A percentile compares a stretch with the other conserved stretches of the same genome.
Conservation (phyloP, 2,888 invertebrate species). For the Leptodirus hochenwartii region DNA sequence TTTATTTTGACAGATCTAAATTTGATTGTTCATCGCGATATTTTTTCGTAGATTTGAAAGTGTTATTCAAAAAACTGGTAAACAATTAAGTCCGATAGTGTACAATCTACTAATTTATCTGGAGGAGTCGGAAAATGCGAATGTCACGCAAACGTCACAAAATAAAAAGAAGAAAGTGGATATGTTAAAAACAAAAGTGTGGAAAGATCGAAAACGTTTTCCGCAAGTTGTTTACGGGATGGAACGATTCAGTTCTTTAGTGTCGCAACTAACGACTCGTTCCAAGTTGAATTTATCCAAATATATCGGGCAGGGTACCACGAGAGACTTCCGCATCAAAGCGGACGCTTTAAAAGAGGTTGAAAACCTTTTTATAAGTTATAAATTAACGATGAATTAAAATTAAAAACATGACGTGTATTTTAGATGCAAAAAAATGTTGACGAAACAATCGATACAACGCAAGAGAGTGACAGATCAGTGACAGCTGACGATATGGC, state of each 20-base stretch:
- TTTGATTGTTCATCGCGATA: too few species aligned
- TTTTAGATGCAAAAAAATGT: too few species aligned
- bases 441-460: too few species aligned
- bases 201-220: constrained; percentile 41
- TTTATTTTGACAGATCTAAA: too few species aligned
- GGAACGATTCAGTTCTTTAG: constrained; percentile 41
- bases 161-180: constrained; percentile 21
- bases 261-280: constrained; percentile 38
- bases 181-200: constrained; percentile 29
- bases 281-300: constrained; percentile 35
- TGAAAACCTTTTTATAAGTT: too few species aligned
- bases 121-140: constrained; percentile 26
- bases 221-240: constrained; percentile 45
- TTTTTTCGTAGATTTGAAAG: constrained; percentile 31
- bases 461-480: too few species aligned
- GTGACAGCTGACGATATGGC: too few species aligned
- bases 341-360: too few species aligned
- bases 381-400: too few species aligned
- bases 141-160: constrained; percentile 11
- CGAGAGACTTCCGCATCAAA: constrained; percentile 49
- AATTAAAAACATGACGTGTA: too few species aligned
- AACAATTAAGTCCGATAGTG: constrained; percentile 33
- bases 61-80: constrained; percentile 38
- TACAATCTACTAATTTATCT: constrained; percentile 39
- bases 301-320: constrained; percentile 40